phyloP scores from a whole-genome alignment of 2,797 vertebrate genomes.

The Columba guinea region DNA sequence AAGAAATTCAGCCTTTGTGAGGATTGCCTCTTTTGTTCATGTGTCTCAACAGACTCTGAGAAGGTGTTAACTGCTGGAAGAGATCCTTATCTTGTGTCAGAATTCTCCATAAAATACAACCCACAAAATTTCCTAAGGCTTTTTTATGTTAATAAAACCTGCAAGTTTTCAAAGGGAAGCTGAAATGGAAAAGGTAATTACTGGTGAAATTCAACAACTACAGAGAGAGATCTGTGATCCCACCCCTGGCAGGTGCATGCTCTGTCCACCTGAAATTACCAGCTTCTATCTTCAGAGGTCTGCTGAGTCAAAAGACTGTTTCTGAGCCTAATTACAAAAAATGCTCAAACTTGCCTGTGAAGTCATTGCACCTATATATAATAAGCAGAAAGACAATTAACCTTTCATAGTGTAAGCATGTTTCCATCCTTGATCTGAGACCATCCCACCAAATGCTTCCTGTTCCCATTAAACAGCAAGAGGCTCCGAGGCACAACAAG shows the following conservation, averaged over 20 bases:
- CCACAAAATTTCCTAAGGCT: constrained; percentile 18
- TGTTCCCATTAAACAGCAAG: neutral
- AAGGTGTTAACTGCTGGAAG: constrained; percentile 9
- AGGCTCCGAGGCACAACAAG: neutral
- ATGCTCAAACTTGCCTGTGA: neutral
- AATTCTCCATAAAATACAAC: constrained; percentile 20
- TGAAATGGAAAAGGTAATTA: constrained; percentile 18
- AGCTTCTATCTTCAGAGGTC: neutral
- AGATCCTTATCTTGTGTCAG: constrained; percentile 4
- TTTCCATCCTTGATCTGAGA: neutral
- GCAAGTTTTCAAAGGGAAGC: constrained; percentile 7
- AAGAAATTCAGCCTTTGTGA: neutral
- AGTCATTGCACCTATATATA: neutral
- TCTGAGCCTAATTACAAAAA: neutral
- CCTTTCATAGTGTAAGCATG: neutral
- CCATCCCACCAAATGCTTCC: neutral
- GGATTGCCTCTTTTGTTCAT: neutral
- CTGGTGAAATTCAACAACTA: neutral
- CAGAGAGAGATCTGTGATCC: neutral
- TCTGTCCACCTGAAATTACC: neutral
- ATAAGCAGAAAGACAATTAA: neutral
- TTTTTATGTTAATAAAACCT: constrained; percentile 49
- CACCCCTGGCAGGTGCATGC: neutral
- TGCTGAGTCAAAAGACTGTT: neutral
- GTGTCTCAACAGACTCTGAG: constrained; percentile 2